Evolutionary conservation across 2,888 invertebrate species (phyloP).

Genomic region (Tinea pellionella): DNA sequence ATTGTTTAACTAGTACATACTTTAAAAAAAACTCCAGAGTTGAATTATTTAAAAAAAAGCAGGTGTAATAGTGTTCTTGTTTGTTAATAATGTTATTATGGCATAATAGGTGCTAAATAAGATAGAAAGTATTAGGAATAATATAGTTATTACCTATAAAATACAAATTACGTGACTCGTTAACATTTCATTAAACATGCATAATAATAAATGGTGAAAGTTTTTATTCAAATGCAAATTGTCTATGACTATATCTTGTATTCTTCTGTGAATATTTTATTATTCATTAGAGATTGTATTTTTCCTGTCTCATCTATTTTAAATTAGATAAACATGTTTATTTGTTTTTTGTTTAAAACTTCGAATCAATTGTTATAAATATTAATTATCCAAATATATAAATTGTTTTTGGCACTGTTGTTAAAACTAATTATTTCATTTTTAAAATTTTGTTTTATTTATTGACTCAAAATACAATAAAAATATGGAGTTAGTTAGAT

Average conservation of each 20-base stretch:
- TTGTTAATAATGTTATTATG: neutral
- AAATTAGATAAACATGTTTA: neutral
- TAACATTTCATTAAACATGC: slow-evolving; percentile 15
- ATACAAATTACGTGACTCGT: slow-evolving; percentile 14
- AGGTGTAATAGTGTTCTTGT: too few species aligned
- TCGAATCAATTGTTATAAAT: neutral
- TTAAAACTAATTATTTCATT: too few species aligned
- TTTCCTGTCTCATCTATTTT: neutral
- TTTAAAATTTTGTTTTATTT: too few species aligned
- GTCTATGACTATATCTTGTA: neutral
- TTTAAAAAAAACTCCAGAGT: too few species aligned
- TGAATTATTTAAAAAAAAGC: too few species aligned
- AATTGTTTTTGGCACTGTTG: too few species aligned
- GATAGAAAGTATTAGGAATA: slow-evolving; percentile 12
- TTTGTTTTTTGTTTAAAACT: too few species aligned
- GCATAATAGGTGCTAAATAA: neutral
- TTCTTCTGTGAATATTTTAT: neutral
- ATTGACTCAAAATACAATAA: too few species aligned
- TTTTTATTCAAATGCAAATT: slow-evolving; percentile 19
- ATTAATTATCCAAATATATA: neutral
- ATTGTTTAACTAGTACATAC: too few species aligned
- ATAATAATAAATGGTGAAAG: slow-evolving; percentile 17
- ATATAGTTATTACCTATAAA: slow-evolving; percentile 5
- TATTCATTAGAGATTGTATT: neutral
- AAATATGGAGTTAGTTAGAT: too few species aligned